Conservation (phyloP, 2,797 vertebrate species). For the Thunnus albacares region DNA sequence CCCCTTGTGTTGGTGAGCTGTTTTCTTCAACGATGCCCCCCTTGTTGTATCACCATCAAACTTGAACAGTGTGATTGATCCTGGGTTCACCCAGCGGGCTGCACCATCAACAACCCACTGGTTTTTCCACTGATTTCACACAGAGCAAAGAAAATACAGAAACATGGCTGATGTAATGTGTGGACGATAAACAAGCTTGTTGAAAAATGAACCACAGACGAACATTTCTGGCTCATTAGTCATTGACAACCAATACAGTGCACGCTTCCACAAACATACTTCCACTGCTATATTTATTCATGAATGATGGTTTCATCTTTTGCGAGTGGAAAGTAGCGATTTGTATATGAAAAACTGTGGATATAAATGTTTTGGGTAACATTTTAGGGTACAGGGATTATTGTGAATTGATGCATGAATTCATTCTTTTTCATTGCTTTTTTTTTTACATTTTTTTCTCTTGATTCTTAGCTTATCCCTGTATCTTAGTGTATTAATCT, state of each 20-base stretch:
- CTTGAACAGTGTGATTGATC: slow-evolving; percentile 39
- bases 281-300: not conserved
- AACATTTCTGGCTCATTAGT: slow-evolving; percentile 3
- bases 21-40: slow-evolving; percentile 35
- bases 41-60: slow-evolving; percentile 2
- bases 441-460: too few species aligned
- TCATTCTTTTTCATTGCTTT: too few species aligned
- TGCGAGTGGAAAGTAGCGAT: not conserved
- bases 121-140: slow-evolving; percentile 40
- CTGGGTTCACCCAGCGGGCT: slow-evolving; percentile 23
- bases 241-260: not conserved
- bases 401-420: too few species aligned
- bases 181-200: slow-evolving; percentile 34
- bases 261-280: not conserved
- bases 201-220: slow-evolving; percentile 13
- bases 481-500: too few species aligned
- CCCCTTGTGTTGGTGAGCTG: not conserved
- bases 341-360: not conserved
- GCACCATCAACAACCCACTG: slow-evolving; percentile 30
- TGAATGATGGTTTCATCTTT: not conserved
- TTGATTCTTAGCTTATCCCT: too few species aligned
- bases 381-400: too few species aligned
- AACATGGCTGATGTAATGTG: not conserved
- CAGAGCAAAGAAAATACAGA: slow-evolving; percentile 18
- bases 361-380: too few species aligned